Evolutionary conservation across 2,888 invertebrate genomes (phyloP).

Genomic region (Tachina grossa): DNA sequence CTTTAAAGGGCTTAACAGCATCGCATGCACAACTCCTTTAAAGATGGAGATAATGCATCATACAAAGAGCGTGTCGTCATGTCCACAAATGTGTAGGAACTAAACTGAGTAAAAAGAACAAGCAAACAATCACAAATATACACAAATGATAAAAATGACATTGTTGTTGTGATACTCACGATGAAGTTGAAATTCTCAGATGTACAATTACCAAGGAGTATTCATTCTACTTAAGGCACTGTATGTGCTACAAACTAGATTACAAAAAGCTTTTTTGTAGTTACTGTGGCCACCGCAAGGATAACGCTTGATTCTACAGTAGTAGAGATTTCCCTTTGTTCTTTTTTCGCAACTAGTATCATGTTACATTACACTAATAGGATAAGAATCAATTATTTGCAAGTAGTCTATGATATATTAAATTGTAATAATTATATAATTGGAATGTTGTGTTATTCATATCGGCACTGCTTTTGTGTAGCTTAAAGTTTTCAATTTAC

Average conservation of each 20-base stretch:
- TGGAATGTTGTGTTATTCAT: neutral
- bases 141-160: slow-evolving; percentile 2
- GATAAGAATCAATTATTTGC: slow-evolving; percentile 45
- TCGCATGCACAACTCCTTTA: slow-evolving; percentile 23
- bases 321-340: slow-evolving; percentile 7
- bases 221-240: slow-evolving; percentile 54
- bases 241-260: slow-evolving; percentile 19
- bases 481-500: no score
- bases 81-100: slow-evolving; percentile 33
- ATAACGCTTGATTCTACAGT: neutral
- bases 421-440: slow-evolving; percentile 38
- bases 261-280: slow-evolving; percentile 30
- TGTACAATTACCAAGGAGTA: slow-evolving; percentile 52
- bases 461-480: neutral
- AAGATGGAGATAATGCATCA: slow-evolving; percentile 55
- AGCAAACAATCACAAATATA: neutral
- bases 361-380: slow-evolving; percentile 31
- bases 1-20: no score
- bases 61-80: slow-evolving; percentile 26
- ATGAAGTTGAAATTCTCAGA: slow-evolving; percentile 38
- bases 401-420: slow-evolving; percentile 24
- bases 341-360: neutral
- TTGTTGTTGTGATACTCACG: slow-evolving; percentile 28
- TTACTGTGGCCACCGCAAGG: neutral
- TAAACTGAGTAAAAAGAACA: neutral